Conservation (phyloP, 2,797 vertebrate species). For the Epinephelus malabaricus region DNA sequence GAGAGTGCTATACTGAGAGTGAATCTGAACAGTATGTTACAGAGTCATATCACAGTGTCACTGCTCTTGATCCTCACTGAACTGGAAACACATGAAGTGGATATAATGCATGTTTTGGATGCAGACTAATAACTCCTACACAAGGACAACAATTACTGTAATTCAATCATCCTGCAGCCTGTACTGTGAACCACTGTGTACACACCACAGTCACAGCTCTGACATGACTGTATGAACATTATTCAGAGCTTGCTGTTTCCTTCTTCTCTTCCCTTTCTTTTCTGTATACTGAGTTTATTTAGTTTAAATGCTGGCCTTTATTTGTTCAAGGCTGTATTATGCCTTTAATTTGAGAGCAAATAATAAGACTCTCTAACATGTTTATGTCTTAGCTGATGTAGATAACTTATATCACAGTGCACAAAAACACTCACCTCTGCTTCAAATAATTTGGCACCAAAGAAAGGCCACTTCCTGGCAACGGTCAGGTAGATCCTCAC, state of each 20-base stretch:
- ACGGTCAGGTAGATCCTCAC: constrained; percentile 96
- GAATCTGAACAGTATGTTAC: background rate
- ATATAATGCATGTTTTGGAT: background rate
- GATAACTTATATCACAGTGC: constrained; percentile 7
- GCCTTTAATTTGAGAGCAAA: background rate
- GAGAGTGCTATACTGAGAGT: background rate
- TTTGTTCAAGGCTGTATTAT: background rate
- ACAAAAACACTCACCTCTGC: constrained; percentile 87
- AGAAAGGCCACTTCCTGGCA: constrained; percentile 96
- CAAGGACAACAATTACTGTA: background rate
- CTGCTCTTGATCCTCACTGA: background rate
- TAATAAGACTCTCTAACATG: background rate
- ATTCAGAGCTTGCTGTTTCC: background rate
- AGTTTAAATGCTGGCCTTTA: background rate
- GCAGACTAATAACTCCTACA: background rate
- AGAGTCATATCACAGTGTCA: background rate
- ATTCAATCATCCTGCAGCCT: background rate
- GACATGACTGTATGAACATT: background rate
- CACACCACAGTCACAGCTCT: background rate
- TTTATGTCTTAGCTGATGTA: constrained; percentile 3
- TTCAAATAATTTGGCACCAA: constrained; percentile 94
- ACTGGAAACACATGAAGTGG: background rate
- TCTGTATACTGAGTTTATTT: background rate
- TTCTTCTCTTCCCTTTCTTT: no score
- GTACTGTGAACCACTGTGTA: background rate